These are phyloP conservation scores for Tricholauxania praeusta DNA, from an alignment of 2,888 invertebrate species.

Conservation along the genomic window DNA sequence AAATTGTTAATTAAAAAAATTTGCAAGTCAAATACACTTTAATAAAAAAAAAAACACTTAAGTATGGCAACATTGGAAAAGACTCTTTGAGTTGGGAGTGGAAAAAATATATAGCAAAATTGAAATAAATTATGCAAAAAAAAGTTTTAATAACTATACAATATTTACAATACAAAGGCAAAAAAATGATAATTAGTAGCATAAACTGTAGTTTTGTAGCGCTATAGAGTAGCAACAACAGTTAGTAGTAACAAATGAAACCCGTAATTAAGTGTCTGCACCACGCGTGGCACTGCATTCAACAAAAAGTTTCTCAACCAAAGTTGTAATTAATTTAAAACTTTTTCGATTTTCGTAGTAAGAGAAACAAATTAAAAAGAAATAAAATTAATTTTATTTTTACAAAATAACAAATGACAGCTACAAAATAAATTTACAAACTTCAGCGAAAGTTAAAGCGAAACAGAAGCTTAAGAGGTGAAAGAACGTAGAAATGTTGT, in stretches of 20 bases:
- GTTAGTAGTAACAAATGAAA: not conserved
- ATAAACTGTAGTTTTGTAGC: not conserved
- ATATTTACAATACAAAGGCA: too few relatives aligned
- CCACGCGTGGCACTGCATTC: not conserved
- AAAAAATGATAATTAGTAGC: not conserved
- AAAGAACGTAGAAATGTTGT: constrained; percentile 1
- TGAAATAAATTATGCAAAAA: not conserved
- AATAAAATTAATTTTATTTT: not conserved
- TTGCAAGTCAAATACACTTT: not conserved
- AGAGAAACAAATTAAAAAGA: not conserved
- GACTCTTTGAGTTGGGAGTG: not conserved
- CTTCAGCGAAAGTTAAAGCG: constrained; percentile 1
- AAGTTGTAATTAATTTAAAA: constrained; percentile 13
- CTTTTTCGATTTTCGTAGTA: not conserved
- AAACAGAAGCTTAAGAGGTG: not conserved
- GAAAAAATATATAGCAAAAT: not conserved
- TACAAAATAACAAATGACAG: not conserved
- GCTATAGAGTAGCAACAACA: not conserved
- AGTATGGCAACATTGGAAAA: not conserved
- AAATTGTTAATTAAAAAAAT: not conserved
- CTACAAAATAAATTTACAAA: not conserved
- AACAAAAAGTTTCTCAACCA: constrained; percentile 5
- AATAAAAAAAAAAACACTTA: not conserved
- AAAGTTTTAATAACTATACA: not conserved
- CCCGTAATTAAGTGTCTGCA: too few relatives aligned